A percentile compares a stretch with the other conserved stretches of the same genome.
These are phyloP conservation scores for Pristionchus arcanus DNA, from an alignment of 2,888 invertebrate species.

Conservation along the genomic window DNA sequence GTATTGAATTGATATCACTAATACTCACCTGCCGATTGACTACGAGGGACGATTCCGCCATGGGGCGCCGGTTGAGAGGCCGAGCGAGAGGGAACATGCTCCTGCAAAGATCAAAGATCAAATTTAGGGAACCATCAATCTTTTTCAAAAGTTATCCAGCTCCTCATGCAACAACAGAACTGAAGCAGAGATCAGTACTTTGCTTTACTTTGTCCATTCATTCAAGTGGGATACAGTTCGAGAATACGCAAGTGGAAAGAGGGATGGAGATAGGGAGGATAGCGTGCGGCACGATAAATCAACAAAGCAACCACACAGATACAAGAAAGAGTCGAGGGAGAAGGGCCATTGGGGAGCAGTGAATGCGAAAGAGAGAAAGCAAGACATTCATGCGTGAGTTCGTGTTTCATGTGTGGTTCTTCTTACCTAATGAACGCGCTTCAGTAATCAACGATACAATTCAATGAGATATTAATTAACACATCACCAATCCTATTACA, in stretches of 20 bases:
- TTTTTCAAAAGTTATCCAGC: neutral
- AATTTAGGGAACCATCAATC: neutral
- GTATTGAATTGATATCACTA: too few relatives aligned
- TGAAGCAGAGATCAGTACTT: neutral
- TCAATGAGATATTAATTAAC: too few relatives aligned
- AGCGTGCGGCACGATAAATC: conserved; percentile 16
- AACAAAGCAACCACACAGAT: neutral
- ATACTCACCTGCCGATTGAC: conserved; percentile 26
- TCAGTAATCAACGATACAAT: too few relatives aligned
- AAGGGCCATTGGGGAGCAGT: neutral
- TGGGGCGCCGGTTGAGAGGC: neutral
- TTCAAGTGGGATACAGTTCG: neutral
- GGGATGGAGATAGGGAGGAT: neutral
- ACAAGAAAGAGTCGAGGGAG: neutral
- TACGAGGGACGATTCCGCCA: neutral
- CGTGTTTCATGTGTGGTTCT: too few relatives aligned
- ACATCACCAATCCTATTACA: too few relatives aligned
- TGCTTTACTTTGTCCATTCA: neutral
- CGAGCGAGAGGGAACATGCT: conserved; percentile 35
- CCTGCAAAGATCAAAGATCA: conserved; percentile 43
- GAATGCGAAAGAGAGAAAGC: neutral
- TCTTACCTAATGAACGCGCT: too few relatives aligned
- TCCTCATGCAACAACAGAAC: neutral
- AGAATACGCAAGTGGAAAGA: neutral
- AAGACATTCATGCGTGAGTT: neutral